Evolutionary conservation across 2,113 vertebrate genomes (phyloP), one percentile per base, ranked within the genome.

Genomic region (Burhinus bistriatus): DNA sequence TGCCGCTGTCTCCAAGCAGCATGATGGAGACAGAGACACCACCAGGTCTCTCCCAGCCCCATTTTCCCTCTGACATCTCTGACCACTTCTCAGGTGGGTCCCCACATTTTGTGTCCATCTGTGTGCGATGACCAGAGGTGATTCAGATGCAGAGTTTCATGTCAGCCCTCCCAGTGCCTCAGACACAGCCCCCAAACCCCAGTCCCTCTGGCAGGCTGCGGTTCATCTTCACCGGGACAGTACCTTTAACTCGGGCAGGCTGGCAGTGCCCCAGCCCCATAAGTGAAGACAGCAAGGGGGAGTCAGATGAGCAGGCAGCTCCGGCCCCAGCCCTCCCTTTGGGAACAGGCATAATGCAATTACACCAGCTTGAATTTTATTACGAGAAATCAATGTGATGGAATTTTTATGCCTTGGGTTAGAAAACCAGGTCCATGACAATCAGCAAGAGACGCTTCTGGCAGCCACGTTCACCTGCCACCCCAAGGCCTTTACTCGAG

Each of bases 321-420:
- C 55, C 3, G 3, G 51, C 59, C 81, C 88, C 6, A 5, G 47
- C 90, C 57, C 64, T 83, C 23, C 76, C 76, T 71, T 54, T 79
- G 86, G 40, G 47, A 79, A 90, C n/a, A 38, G 49, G 59, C 27
- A 1, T 2, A 36, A n/a, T 49, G 80, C 61, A 58, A 89, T 89
- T 86, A 87, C 69, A 79, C 6, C 11, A 4, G 69, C 73, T 68
- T 69, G 85, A 62, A 83, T 89, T 92, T 84, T 38, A 52, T 93
- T 21, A 65, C 0, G 1, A 89, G 80, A 51, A 70, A 94, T 87
- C 5, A 2, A 83, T 51, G 58, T 11, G 83, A 51, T 78, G 87
- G 89, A 71, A 86, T 94, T 90, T 93, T 90, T 73, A 36, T 90
- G 78, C 88, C 85, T 34, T 58, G 69, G 83, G 42, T 75, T 83